These are phyloP conservation scores for Lipophrys pholis DNA, from an alignment of 2,113 vertebrate genomes.

Conservation along the genomic window DNA sequence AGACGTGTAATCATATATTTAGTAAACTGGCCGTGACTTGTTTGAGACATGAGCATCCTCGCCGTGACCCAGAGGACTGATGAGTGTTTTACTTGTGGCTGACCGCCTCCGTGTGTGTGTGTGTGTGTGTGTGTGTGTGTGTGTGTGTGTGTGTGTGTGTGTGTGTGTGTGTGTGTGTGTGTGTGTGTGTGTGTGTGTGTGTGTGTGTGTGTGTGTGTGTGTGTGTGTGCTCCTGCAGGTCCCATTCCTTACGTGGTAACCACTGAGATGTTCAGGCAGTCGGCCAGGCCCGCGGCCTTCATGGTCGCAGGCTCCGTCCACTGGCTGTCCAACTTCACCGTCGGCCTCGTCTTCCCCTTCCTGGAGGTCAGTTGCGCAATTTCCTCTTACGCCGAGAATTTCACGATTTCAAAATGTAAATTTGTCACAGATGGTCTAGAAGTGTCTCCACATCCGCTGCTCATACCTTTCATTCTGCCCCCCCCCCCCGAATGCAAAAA, in stretches of 20 bases:
- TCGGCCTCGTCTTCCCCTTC: constrained; percentile 93
- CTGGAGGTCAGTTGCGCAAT: constrained; percentile 86
- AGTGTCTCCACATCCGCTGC: no score
- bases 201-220: no score
- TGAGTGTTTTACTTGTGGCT: constrained; percentile 45
- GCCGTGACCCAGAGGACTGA: constrained; percentile 8
- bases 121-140: no score
- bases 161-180: not conserved
- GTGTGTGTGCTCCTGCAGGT: constrained; percentile 77
- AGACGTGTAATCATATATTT: constrained; percentile 59
- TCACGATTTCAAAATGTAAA: no score
- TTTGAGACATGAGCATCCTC: constrained; percentile 38
- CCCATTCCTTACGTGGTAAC: constrained; percentile 90
- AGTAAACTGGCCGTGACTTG: constrained; percentile 7
- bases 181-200: no score
- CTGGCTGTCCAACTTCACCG: constrained; percentile 93
- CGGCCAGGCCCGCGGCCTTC: constrained; percentile 91
- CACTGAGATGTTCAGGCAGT: constrained; percentile 95
- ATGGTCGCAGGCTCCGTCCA: constrained; percentile 94
- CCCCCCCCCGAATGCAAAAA: no score
- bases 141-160: no score
- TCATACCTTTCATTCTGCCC: no score
- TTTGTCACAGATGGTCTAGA: no score
- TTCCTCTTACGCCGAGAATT: not conserved
- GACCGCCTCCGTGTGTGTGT: constrained; percentile 4